Evolutionary conservation across 2,113 vertebrate species (phyloP).

Genomic region (Coryphaenoides rupestris): DNA sequence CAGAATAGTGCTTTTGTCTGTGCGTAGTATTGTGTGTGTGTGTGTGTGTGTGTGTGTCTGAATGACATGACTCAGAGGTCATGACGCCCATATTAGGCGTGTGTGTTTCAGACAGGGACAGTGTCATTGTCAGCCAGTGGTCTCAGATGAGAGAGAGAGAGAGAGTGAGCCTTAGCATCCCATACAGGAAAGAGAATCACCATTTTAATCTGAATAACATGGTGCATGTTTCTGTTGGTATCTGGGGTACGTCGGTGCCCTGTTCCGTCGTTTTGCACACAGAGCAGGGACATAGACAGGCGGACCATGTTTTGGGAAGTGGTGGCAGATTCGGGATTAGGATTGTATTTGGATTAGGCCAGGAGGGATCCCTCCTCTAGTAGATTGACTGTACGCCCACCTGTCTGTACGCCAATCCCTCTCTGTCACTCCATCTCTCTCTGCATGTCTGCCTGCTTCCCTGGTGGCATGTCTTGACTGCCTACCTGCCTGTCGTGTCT

Average conservation of each 20-base stretch:
- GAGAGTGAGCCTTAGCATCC: too few relatives aligned
- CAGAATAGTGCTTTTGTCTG: background rate
- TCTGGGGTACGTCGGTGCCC: too few relatives aligned
- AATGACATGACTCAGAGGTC: background rate
- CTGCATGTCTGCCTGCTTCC: too few relatives aligned
- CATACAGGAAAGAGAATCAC: too few relatives aligned
- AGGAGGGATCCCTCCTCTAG: too few relatives aligned
- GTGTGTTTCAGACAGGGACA: slow-evolving; percentile 3
- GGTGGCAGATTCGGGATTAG: background rate
- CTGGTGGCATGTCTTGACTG: too few relatives aligned
- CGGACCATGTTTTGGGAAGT: background rate
- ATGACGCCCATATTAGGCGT: background rate
- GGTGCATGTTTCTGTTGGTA: too few relatives aligned
- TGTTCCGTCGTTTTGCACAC: background rate
- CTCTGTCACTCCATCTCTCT: too few relatives aligned
- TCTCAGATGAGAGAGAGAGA: background rate
- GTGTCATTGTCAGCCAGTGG: background rate
- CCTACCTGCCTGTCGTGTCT: too few relatives aligned
- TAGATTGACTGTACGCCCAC: too few relatives aligned
- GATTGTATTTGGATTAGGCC: background rate
- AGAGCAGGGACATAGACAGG: background rate
- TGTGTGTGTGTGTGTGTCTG: slow-evolving; percentile 7
- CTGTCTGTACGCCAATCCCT: too few relatives aligned
- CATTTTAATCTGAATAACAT: too few relatives aligned
- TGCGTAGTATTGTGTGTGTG: background rate